These are phyloP conservation scores for Anser cygnoides DNA, from an alignment of 2,113 vertebrate species.

Conservation along the genomic window DNA sequence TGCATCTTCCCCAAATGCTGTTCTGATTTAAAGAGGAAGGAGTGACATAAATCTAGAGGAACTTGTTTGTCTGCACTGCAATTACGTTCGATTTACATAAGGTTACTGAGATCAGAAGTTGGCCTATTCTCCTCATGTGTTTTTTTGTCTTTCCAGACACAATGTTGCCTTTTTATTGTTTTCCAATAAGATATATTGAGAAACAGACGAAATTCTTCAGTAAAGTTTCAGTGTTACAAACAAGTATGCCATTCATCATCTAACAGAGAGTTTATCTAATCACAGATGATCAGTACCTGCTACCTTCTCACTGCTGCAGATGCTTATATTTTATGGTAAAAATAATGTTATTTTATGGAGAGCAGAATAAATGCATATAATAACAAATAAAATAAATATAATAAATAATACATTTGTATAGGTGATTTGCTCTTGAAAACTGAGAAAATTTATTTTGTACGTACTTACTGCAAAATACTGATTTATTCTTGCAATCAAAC, in stretches of 20 bases:
- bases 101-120: background rate
- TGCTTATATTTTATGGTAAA: background rate
- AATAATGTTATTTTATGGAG: background rate
- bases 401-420: background rate
- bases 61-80: background rate
- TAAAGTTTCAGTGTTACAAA: background rate
- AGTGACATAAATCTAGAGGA: background rate
- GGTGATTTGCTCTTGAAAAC: background rate
- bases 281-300: background rate
- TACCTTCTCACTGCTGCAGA: background rate
- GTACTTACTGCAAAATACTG: background rate
- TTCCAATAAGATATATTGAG: background rate
- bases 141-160: background rate
- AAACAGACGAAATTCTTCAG: background rate
- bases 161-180: background rate
- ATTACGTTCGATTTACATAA: background rate
- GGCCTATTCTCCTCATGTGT: background rate
- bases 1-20: background rate
- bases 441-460: background rate
- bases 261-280: background rate
- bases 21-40: background rate
- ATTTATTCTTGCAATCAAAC: background rate
- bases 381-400: background rate
- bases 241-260: background rate
- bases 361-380: background rate